Conservation (phyloP, 2,797 vertebrate genomes). For the Mus caroli region DNA sequence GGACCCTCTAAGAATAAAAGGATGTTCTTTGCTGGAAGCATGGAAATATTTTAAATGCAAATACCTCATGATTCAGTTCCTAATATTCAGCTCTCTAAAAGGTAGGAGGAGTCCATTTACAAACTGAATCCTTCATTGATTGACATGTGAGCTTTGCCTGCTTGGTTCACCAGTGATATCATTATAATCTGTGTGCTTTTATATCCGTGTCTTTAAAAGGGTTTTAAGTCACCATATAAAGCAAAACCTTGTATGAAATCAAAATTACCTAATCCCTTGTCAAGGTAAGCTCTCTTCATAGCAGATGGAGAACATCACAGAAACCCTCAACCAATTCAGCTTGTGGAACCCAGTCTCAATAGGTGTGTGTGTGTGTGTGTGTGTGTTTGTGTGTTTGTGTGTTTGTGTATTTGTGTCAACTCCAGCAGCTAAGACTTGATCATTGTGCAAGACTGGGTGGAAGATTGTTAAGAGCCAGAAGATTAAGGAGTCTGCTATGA, state of each 20-base stretch:
- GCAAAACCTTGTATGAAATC: neutral
- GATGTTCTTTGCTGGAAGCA: slow-evolving; percentile 80
- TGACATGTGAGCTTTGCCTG: neutral
- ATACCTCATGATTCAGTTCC: slow-evolving; percentile 79
- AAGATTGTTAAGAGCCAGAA: no score
- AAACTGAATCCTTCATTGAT: slow-evolving; percentile 8
- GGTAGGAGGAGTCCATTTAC: slow-evolving; percentile 1
- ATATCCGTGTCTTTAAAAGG: neutral
- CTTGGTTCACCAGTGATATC: neutral
- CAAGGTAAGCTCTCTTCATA: neutral
- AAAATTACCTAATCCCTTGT: neutral
- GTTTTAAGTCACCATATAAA: slow-evolving; percentile 45
- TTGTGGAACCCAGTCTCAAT: neutral
- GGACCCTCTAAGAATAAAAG: slow-evolving; percentile 78
- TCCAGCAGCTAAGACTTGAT: neutral
- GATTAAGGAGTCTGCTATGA: neutral
- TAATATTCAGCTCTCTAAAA: slow-evolving; percentile 20
- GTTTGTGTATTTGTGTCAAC: neutral
- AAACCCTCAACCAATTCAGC: neutral
- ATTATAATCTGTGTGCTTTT: neutral
- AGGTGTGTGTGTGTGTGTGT: no score
- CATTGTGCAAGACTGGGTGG: neutral
- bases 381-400: no score
- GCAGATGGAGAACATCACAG: neutral
- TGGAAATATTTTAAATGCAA: slow-evolving; percentile 82